Percentiles rank a stretch among this genome's conserved stretches.
Conservation (phyloP, 2,888 invertebrate species). For the Drosophila setosimentum region DNA sequence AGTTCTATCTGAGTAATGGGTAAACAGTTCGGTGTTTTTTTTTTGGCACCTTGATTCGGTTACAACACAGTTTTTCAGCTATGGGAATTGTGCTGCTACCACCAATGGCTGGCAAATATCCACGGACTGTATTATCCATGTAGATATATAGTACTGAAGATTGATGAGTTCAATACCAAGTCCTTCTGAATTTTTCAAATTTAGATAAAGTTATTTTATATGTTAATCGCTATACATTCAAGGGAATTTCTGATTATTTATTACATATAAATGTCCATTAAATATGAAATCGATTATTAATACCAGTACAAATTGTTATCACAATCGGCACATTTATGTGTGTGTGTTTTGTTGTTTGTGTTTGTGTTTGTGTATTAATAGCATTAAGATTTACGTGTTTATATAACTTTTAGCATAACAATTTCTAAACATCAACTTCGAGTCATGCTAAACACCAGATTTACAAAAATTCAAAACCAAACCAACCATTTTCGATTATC, state of each 20-base stretch:
- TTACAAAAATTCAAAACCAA: slow-evolving; percentile 77
- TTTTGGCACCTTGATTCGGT: background rate
- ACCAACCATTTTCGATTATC: slow-evolving; percentile 76
- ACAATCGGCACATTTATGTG: too few species aligned
- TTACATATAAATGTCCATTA: too few species aligned
- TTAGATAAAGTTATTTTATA: background rate
- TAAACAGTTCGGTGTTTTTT: background rate
- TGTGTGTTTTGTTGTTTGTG: too few species aligned
- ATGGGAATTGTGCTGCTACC: background rate
- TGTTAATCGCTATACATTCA: background rate
- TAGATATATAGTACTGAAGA: background rate
- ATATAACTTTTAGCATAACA: too few species aligned
- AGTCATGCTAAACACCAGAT: slow-evolving; percentile 6
- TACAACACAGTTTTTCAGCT: background rate
- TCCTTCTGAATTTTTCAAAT: background rate
- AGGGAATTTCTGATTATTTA: background rate
- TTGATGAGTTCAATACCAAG: background rate
- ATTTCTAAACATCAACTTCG: background rate
- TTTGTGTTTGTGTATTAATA: too few species aligned
- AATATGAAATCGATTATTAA: too few species aligned
- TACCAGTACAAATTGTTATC: too few species aligned
- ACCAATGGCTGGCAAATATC: background rate
- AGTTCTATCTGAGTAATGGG: background rate
- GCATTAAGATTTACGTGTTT: too few species aligned
- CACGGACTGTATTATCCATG: background rate